Conservation (phyloP, 2,797 vertebrate species). For the Selene dorsalis region DNA sequence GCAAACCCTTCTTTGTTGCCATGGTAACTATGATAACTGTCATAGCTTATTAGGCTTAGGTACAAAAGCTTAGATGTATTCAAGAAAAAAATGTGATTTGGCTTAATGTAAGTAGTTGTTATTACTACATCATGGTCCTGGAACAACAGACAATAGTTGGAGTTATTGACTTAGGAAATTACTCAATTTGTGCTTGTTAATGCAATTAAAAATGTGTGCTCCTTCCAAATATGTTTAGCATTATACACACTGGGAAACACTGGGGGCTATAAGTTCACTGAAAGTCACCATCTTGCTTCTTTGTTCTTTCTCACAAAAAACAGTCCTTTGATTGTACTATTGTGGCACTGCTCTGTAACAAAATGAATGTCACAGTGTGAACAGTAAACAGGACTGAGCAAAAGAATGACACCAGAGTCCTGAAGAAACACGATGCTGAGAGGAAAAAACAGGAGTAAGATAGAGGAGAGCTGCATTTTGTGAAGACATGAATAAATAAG, state of each 20-base stretch:
- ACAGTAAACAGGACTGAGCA: slow-evolving; percentile 31
- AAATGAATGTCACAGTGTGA: slow-evolving; percentile 33
- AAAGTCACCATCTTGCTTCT: slow-evolving; percentile 9
- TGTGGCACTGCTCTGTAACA: slow-evolving; percentile 27
- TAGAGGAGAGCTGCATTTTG: slow-evolving; percentile 37
- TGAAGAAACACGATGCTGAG: slow-evolving; percentile 16
- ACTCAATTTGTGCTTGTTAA: too few species aligned
- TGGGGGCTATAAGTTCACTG: neutral
- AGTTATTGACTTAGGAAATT: too few species aligned
- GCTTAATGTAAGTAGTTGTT: too few species aligned
- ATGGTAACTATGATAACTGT: too few species aligned
- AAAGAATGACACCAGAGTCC: slow-evolving; percentile 4
- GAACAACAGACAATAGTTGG: too few species aligned
- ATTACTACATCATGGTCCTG: too few species aligned
- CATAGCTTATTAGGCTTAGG: too few species aligned
- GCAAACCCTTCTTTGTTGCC: too few species aligned
- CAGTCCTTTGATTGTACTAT: slow-evolving; percentile 35
- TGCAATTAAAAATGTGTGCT: neutral
- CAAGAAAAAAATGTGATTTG: too few species aligned
- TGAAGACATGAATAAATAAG: slow-evolving; percentile 70
- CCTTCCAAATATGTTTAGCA: neutral
- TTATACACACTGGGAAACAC: neutral
- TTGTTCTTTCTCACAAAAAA: slow-evolving; percentile 13
- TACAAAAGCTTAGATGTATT: too few species aligned
- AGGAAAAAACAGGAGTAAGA: slow-evolving; percentile 25